These are phyloP conservation scores for Sparus aurata DNA, from an alignment of 2,797 vertebrate species.

Conservation along the genomic window DNA sequence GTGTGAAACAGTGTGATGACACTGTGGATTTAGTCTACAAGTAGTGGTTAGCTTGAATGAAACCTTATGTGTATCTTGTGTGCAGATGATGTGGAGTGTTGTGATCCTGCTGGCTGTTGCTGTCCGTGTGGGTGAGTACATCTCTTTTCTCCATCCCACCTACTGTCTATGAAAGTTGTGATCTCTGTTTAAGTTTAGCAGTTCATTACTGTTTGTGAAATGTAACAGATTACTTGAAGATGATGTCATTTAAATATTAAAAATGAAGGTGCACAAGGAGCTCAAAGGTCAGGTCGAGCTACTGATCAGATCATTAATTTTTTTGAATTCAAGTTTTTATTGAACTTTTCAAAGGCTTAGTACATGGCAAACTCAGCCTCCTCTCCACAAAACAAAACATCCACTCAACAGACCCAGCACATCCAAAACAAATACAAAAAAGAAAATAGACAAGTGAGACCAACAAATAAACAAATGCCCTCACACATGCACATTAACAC, in stretches of 20 bases:
- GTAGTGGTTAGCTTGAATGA: neutral
- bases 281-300: neutral
- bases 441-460: too few relatives aligned
- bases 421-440: too few relatives aligned
- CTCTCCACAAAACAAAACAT: too few relatives aligned
- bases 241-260: neutral
- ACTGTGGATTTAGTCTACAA: neutral
- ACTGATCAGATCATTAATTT: neutral
- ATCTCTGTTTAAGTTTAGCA: neutral
- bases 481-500: too few relatives aligned
- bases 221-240: neutral
- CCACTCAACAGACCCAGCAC: too few relatives aligned
- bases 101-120: slow-evolving; percentile 48
- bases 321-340: too few relatives aligned
- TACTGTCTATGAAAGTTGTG: neutral
- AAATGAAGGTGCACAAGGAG: neutral
- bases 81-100: slow-evolving; percentile 64
- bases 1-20: neutral
- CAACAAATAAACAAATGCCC: too few relatives aligned
- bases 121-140: slow-evolving; percentile 61
- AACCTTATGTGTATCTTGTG: neutral
- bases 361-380: too few relatives aligned
- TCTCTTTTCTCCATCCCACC: neutral
- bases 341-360: too few relatives aligned
- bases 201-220: neutral